Evolutionary conservation across 2,888 invertebrate species (phyloP), one percentile per base, ranked within the genome.

Genomic region (Aphidius colemani): DNA sequence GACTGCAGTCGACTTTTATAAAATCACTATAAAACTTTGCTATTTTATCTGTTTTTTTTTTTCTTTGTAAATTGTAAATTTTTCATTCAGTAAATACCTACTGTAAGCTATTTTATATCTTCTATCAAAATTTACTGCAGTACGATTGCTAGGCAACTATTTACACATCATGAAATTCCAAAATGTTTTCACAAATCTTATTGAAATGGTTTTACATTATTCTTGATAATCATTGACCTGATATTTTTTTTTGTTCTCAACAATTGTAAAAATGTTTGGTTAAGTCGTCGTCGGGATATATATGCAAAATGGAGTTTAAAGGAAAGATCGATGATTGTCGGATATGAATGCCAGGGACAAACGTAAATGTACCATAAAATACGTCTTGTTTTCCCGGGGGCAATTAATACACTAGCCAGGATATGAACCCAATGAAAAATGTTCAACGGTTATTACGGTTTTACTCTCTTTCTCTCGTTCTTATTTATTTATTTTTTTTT

Each of bases 371-470:
- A 9, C 46, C 46, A 45, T 57, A 57, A 57, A 57, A 57, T 57
- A 57, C 57, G 57, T 41, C 11, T 43, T 41, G 51, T 53, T 53
- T 53, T 63, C 53, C 53, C 53, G 18, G 60, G 53, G 61, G 65
- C 63, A 67, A 63, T 65, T 65, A 55, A 68, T 64, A 64, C 56
- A 57, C 53, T 40, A 30, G 40, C 46, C 45, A 48, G 53, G 50
- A 46, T 53, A 56, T 46, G 64, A 53, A 44, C 60, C 46, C 63
- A 48, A 64, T 68, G 66, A 65, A 61, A 66, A 66, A 68, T 68
- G 64, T 65, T 59, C 59, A 63, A 61, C 53, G 49, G 68, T 66
- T 68, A 68, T 68, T 68, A 63, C 66, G 30, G 48, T 58, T 53
- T 43, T 45, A 58, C 58, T 40, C 49, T 49, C 49, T 61, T 61